phyloP scores from a whole-genome alignment of 2,113 vertebrate genomes.

The Oncorhynchus tshawytscha region DNA sequence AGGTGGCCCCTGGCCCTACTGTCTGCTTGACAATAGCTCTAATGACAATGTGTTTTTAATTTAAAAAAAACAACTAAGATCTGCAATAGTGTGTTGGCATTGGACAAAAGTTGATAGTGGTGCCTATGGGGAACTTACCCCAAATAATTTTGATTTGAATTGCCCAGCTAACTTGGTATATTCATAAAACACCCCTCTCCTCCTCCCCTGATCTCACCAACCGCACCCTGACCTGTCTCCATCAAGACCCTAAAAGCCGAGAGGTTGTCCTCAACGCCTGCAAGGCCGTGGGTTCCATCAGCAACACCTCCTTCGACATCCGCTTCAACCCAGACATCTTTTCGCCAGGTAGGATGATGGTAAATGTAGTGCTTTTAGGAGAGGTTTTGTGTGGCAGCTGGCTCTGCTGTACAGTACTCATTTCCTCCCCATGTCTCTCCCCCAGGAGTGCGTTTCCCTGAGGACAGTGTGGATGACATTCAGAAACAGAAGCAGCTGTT shows the following conservation, averaged over 20 bases:
- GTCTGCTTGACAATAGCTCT: background rate
- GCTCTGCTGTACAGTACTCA: background rate
- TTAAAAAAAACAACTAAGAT: no score
- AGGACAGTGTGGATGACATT: constrained; percentile 84
- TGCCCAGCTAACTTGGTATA: background rate
- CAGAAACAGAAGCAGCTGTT: constrained; percentile 95
- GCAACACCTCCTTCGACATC: constrained; percentile 91
- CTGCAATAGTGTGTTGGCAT: background rate
- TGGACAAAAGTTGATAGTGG: no score
- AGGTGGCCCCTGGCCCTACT: background rate
- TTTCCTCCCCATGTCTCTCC: background rate
- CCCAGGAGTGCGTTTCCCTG: constrained; percentile 90
- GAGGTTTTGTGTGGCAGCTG: background rate
- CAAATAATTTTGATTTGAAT: no score
- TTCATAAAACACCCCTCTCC: background rate
- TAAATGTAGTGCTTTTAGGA: background rate
- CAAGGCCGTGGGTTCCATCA: constrained; percentile 94
- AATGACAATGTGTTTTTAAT: no score
- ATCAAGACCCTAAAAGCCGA: constrained; percentile 87
- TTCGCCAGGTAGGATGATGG: constrained; percentile 83
- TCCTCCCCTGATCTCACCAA: background rate
- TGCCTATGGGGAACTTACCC: no score
- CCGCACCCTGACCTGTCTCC: background rate
- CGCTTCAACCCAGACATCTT: constrained; percentile 99
- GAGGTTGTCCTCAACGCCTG: constrained; percentile 95